phyloP scores from a whole-genome alignment of 1,140 invertebrate species.

The Archivesica marissinica region DNA sequence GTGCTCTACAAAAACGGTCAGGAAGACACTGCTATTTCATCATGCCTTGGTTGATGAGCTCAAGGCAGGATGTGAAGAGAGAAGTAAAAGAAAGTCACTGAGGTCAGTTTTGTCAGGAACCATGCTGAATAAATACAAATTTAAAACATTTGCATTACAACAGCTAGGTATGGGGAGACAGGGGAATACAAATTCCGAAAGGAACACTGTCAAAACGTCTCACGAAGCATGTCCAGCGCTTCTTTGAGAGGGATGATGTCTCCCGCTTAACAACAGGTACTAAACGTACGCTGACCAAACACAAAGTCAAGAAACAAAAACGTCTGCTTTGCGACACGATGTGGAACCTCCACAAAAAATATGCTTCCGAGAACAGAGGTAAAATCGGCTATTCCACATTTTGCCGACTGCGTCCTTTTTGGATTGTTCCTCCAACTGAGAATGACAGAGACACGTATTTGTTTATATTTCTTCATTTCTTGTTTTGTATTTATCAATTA shows the following conservation, averaged over 20 bases:
- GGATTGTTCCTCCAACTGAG: constrained; percentile 45
- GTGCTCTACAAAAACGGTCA: background rate
- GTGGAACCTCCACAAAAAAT: constrained; percentile 56
- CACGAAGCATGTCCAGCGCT: background rate
- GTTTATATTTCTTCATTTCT: too few relatives aligned
- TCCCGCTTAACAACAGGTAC: constrained; percentile 48
- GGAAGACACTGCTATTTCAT: background rate
- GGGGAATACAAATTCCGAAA: background rate
- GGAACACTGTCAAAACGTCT: constrained; percentile 16
- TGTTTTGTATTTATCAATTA: too few relatives aligned
- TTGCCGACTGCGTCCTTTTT: constrained; percentile 62
- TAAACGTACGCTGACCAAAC: constrained; percentile 51
- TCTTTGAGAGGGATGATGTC: constrained; percentile 57
- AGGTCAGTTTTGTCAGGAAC: background rate
- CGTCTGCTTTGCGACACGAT: constrained; percentile 46
- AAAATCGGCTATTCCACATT: constrained; percentile 62
- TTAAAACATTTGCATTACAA: constrained; percentile 12
- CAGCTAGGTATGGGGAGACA: background rate
- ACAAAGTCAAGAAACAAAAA: constrained; percentile 62
- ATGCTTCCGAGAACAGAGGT: constrained; percentile 42
- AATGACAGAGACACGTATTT: constrained; percentile 62
- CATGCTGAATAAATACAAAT: background rate
- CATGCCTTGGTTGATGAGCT: background rate
- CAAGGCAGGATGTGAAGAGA: constrained; percentile 1
- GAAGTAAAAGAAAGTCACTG: constrained; percentile 10